Evolutionary conservation across 2,113 vertebrate species (phyloP).

Genomic region (Choloepus hoffmanni): DNA sequence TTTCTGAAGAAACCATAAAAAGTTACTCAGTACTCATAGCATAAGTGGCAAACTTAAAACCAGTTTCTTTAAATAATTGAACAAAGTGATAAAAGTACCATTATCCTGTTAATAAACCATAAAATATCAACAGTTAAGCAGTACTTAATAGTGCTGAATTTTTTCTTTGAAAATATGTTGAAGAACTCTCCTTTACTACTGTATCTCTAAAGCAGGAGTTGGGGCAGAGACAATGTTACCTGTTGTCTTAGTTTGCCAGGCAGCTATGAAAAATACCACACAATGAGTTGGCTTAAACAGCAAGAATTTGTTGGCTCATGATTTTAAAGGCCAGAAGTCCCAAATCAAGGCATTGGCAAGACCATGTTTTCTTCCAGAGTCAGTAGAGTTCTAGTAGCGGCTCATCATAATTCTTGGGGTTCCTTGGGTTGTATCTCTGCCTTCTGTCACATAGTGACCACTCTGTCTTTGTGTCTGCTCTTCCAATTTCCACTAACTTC

Average conservation of each 20-base stretch:
- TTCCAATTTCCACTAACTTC: no score
- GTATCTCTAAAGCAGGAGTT: background rate
- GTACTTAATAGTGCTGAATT: conserved; percentile 26
- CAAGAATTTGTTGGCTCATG: no score
- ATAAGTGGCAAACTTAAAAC: conserved; percentile 35
- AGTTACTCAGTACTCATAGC: conserved; percentile 5
- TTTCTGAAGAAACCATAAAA: conserved; percentile 43
- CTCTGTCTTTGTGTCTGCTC: no score
- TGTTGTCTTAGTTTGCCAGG: background rate
- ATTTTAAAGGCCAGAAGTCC: no score
- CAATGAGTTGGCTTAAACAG: no score
- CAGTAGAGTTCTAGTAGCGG: no score
- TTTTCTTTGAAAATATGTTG: conserved; percentile 25
- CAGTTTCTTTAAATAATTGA: conserved; percentile 54
- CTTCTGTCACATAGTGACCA: no score
- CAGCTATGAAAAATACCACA: no score
- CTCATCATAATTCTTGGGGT: no score
- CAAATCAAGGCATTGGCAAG: no score
- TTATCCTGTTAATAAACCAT: conserved; percentile 27
- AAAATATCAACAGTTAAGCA: conserved; percentile 29
- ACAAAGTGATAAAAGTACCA: conserved; percentile 48
- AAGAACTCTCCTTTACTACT: background rate
- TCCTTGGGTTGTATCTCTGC: no score
- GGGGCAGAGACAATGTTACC: background rate
- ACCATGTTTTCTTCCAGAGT: no score